Base-by-base conservation (phyloP, 2,888 invertebrate genomes). In the Brachypalpus laphriformis region DNA sequence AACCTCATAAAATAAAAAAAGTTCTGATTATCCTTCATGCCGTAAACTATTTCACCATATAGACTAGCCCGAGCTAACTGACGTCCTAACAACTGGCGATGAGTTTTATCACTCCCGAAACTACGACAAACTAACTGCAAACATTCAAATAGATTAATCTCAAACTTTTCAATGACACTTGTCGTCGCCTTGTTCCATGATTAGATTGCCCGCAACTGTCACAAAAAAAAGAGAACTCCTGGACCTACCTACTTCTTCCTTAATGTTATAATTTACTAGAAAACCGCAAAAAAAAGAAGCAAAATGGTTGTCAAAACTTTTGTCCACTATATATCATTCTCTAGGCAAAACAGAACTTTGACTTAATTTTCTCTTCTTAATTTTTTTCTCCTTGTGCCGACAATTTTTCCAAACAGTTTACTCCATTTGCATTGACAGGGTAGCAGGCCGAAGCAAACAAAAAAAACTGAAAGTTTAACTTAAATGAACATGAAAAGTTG, bases 401-500 rank as follows among this genome's bases (percentile, higher is more conserved):
- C 42, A 65, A 59, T 20, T 82, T 78, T 54, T 63, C 59, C 72
- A 57, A 56, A 61, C 82, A 77, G 78, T 83, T 83, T 78, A 83
- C 49, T 78, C 74, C 68, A 80, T 83, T 83, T 83, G 80, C 83
- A 75, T 83, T 75, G 20, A 34, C 56, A 37, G 31, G 59, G 51
- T 40, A 34, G 34, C 9, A 57, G 20, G 37, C 71, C n/a, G 25
- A 54, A 31, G 4, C 14, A 42, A 34, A 22, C 20, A 40, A 59
- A 59, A 49, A 56, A 59, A 82, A 71, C 42, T 16, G 20, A 71
- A 82, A 82, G 77, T 82, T 77, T 61, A 83, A 77, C 78, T 78
- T 83, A 72, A 83, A 78, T 83, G 82, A 83, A 78, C 82, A 83
- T 63, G 78, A 74, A 83, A 83, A 83, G 72, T 83, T 83, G 59